phyloP scores from a whole-genome alignment of 2,113 vertebrate species.

The Amblyopsis rosae region DNA sequence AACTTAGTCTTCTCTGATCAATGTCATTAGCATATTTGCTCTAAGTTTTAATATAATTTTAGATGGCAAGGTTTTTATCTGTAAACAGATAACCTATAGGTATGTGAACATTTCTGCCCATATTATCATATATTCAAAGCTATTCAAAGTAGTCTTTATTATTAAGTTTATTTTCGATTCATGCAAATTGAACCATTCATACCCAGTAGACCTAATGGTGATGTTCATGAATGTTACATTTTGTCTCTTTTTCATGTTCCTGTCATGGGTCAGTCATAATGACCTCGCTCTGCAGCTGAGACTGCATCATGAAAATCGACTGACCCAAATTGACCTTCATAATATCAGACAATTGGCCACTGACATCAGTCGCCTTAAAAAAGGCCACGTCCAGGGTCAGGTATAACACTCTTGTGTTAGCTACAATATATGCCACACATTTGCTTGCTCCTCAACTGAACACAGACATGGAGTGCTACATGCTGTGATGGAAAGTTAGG shows the following conservation, averaged over 20 bases:
- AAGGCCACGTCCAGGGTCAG: constrained; percentile 87
- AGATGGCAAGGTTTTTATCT: neutral
- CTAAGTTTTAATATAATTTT: neutral
- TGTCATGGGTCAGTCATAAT: constrained; percentile 81
- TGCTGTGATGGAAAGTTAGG: neutral
- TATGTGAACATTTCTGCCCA: neutral
- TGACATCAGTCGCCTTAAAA: constrained; percentile 80
- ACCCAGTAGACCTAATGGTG: neutral
- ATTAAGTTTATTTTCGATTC: no score
- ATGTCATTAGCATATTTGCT: neutral
- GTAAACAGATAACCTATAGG: neutral
- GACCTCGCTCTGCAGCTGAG: constrained; percentile 83
- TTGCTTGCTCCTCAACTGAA: neutral
- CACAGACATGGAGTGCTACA: neutral
- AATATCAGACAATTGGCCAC: constrained; percentile 77
- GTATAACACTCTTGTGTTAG: constrained; percentile 62
- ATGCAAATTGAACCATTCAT: no score
- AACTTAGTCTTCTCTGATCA: constrained; percentile 4
- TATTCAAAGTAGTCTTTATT: neutral
- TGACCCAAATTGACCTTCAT: constrained; percentile 76
- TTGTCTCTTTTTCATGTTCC: neutral
- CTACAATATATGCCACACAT: neutral
- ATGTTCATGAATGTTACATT: constrained; percentile 1
- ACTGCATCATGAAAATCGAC: constrained; percentile 69
- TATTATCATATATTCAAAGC: neutral